Conservation (phyloP, 2,888 invertebrate genomes). For the Dolichopus griseipennis region DNA sequence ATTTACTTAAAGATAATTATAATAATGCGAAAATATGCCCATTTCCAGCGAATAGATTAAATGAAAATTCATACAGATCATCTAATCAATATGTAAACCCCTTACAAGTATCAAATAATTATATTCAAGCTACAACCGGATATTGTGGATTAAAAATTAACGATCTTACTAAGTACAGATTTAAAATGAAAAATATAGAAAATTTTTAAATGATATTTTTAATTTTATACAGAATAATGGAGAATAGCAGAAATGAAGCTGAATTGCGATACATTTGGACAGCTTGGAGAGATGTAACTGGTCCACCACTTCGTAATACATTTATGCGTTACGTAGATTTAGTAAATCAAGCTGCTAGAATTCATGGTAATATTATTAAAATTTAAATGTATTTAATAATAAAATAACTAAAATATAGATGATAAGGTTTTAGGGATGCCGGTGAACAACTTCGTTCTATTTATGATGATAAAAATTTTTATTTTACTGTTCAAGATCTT, state of each 20-base stretch:
- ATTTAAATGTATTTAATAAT: background rate
- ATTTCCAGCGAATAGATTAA: slow-evolving; percentile 38
- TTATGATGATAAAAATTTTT: slow-evolving; percentile 64
- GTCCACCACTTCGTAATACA: slow-evolving; percentile 62
- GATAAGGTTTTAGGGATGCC: slow-evolving; percentile 54
- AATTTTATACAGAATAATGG: slow-evolving; percentile 47
- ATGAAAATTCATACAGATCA: background rate
- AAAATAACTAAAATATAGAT: background rate
- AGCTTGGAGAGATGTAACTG: slow-evolving; percentile 71
- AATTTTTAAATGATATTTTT: slow-evolving; percentile 32
- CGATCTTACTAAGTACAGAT: slow-evolving; percentile 1
- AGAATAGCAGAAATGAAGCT: slow-evolving; percentile 63
- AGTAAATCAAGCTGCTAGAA: slow-evolving; percentile 67
- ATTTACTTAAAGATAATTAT: slow-evolving; percentile 72
- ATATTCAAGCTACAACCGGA: slow-evolving; percentile 34
- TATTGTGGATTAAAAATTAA: slow-evolving; percentile 55
- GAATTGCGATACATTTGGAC: slow-evolving; percentile 71
- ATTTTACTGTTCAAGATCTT: slow-evolving; percentile 48
- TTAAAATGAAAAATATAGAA: background rate
- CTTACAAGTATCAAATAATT: slow-evolving; percentile 15
- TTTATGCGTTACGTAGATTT: slow-evolving; percentile 71
- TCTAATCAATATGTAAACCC: slow-evolving; percentile 7
- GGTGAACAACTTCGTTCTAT: slow-evolving; percentile 70
- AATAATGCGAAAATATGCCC: slow-evolving; percentile 65
- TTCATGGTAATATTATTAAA: slow-evolving; percentile 51